phyloP scores from a whole-genome alignment of 2,113 vertebrate species.

The Lipophrys pholis region DNA sequence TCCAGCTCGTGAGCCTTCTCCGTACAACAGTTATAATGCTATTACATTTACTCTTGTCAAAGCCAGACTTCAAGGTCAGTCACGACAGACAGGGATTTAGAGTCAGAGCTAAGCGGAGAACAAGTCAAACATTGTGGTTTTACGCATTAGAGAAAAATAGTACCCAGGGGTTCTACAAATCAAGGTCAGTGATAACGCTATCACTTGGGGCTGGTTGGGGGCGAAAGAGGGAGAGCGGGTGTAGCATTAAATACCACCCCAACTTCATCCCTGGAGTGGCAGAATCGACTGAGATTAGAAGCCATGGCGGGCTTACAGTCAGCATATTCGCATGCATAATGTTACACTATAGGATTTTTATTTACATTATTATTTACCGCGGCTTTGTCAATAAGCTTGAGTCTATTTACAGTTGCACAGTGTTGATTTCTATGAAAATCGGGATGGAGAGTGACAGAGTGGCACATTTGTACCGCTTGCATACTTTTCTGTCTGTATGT shows the following conservation, averaged over 20 bases:
- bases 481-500: no score
- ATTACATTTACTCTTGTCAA: constrained; percentile 61
- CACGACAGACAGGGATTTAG: constrained; percentile 59
- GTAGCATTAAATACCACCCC: constrained; percentile 5
- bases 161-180: constrained; percentile 48
- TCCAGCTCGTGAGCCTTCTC: constrained; percentile 29
- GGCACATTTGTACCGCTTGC: no score
- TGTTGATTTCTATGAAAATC: background rate
- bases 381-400: background rate
- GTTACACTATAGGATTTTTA: background rate
- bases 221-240: background rate
- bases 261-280: constrained; percentile 19
- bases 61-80: constrained; percentile 72
- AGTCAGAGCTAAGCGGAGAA: constrained; percentile 48
- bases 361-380: constrained; percentile 21
- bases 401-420: background rate
- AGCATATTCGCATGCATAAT: constrained; percentile 8
- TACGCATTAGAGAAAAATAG: constrained; percentile 47
- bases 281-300: constrained; percentile 14
- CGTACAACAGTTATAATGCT: constrained; percentile 51
- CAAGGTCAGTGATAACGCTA: constrained; percentile 58
- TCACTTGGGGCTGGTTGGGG: constrained; percentile 13
- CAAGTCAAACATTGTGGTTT: constrained; percentile 64
- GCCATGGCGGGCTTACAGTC: constrained; percentile 14
- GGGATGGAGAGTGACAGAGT: no score